These are phyloP conservation scores for Phylloscopus whistleri DNA, from an alignment of 2,113 vertebrate genomes.

Conservation along the genomic window DNA sequence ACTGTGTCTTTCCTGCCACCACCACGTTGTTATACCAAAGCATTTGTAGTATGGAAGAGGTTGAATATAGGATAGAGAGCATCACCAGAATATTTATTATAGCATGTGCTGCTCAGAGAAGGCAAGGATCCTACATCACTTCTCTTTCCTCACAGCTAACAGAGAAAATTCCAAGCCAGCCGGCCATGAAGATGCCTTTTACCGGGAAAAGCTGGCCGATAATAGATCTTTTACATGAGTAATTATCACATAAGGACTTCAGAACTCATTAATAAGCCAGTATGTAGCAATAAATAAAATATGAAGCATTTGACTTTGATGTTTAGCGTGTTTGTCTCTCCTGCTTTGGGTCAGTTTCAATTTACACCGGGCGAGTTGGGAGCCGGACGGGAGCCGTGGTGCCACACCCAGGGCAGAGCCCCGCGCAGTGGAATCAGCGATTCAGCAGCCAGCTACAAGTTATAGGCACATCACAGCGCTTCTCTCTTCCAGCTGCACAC, in stretches of 20 bases:
- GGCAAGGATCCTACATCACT: not conserved
- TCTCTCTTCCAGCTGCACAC: not conserved
- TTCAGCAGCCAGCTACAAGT: not conserved
- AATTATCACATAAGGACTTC: not conserved
- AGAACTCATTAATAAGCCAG: not conserved
- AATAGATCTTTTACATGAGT: not conserved
- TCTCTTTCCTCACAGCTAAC: not conserved
- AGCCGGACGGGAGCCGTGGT: not conserved
- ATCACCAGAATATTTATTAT: not conserved
- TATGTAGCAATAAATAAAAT: not conserved
- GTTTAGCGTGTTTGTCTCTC: not conserved
- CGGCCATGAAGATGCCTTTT: not conserved
- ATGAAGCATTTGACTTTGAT: not conserved
- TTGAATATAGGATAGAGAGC: not conserved
- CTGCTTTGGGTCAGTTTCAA: not conserved
- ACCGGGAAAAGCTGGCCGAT: not conserved
- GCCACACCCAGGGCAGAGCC: not conserved
- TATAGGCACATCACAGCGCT: not conserved
- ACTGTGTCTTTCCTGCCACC: not conserved
- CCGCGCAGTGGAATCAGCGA: rapidly evolving
- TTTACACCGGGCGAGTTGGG: not conserved
- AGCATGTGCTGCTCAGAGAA: not conserved
- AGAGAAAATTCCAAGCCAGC: not conserved
- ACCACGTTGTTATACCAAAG: not conserved
- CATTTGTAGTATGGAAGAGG: not conserved